Base-by-base conservation (phyloP, 2,888 invertebrate species). In the Cabera pusaria region DNA sequence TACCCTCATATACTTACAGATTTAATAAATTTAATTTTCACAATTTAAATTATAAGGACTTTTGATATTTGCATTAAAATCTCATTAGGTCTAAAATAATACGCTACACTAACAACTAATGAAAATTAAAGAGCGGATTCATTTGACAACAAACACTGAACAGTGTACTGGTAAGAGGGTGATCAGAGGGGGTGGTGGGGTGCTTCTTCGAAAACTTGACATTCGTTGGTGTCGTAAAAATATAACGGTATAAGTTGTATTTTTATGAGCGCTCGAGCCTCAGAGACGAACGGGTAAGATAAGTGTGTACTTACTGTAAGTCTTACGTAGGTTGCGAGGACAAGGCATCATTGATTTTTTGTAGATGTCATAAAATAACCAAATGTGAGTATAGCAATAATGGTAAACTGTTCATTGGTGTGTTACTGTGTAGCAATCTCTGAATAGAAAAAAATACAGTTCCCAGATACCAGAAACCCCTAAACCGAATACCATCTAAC, bases 181-280 rank as follows among this genome's bases (percentile, higher is more conserved):
- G 21, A 18, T 18, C 6, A 25, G 41, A 51, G 49, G 45, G 48
- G 43, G 54, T 34, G 48, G 52, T 52, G 59, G 49, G 65, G 64
- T 59, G 59, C 62, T 64, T 72, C 69, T 80, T 77, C 72, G 69
- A 68, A 77, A 83, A 80, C 71, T 83, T 82, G 76, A 81, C 82
- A 82, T 82, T 85, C 78, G 83, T 76, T 77, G 67, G 68, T 68
- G 72, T 78, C 80, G 75, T 85, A 83, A 86, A 85, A 84, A 81
- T 79, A 79, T 84, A 82, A 85, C 76, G 74, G 70, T 72, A 71
- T 74, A 80, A 83, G 74, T 85, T 85, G 74, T 78, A 73, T 79
- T 83, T 70, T 85, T 85, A 85, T 72, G 83, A 79, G 65, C 69
- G 60, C 60, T 67, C 65, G 67, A 70, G 68, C 65, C 65, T 61